A percentile compares a stretch with the other conserved stretches of the same genome.
Evolutionary conservation across 2,797 vertebrate species (phyloP).

Genomic region (Alosa sapidissima): DNA sequence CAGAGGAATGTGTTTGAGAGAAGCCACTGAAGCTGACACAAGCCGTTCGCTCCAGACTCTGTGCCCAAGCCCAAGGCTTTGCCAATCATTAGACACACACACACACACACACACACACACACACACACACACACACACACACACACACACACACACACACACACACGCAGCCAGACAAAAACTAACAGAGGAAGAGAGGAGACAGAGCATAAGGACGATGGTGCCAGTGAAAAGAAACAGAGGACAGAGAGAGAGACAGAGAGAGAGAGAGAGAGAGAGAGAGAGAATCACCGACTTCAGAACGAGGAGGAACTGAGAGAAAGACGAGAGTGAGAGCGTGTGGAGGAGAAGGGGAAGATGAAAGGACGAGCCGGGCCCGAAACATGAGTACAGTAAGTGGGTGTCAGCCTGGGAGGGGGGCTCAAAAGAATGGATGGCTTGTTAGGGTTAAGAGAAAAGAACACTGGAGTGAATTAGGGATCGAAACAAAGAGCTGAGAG

Average conservation of each 20-base stretch:
- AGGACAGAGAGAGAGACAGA: not conserved
- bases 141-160: not conserved
- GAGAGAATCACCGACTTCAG: not conserved
- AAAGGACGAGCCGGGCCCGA: constrained; percentile 48
- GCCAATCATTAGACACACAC: constrained; percentile 1
- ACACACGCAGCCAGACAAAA: not conserved
- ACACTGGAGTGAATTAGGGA: constrained; percentile 1
- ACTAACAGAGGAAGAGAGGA: not conserved
- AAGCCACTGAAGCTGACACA: constrained; percentile 1
- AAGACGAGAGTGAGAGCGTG: not conserved
- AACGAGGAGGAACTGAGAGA: not conserved
- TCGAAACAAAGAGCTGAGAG: not conserved
- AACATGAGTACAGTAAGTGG: constrained; percentile 36
- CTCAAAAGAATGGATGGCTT: constrained; percentile 11
- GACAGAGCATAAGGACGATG: not conserved
- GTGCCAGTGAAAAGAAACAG: constrained; percentile 12
- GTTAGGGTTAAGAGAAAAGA: not conserved
- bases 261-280: not conserved
- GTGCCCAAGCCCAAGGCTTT: not conserved
- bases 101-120: constrained; percentile 9
- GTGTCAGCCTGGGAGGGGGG: not conserved
- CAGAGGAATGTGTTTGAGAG: not conserved
- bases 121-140: not conserved
- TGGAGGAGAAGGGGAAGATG: not conserved
- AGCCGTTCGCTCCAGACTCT: not conserved